Percentiles rank a stretch among this genome's conserved stretches.
phyloP scores from a whole-genome alignment of 2,888 invertebrate genomes.

The Troides aeacus region DNA sequence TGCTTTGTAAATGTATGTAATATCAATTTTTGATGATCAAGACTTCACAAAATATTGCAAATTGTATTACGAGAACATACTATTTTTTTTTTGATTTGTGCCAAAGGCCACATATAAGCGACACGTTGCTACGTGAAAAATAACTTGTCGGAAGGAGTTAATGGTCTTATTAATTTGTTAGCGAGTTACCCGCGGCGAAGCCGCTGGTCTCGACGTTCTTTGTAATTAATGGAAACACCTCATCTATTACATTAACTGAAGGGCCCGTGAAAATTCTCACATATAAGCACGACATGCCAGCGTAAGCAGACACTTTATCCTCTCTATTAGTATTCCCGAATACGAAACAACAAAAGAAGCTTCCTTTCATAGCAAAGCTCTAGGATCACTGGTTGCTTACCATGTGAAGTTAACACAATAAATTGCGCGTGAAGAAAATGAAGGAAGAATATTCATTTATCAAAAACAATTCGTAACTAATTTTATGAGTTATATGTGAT shows the following conservation, averaged over 20 bases:
- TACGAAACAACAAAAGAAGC: conserved; percentile 12
- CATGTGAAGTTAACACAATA: conserved; percentile 66
- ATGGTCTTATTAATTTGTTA: conserved; percentile 77
- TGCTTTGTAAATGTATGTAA: too few relatives aligned
- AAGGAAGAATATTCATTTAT: conserved; percentile 76
- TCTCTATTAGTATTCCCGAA: conserved; percentile 29
- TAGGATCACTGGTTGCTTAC: conserved; percentile 45
- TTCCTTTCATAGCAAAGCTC: conserved; percentile 40
- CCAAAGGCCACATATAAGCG: not conserved
- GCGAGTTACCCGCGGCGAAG: conserved; percentile 62
- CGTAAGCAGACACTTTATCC: conserved; percentile 46
- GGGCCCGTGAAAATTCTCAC: conserved; percentile 63
- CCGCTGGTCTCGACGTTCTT: conserved; percentile 74
- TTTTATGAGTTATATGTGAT: conserved; percentile 43
- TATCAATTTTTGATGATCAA: too few relatives aligned
- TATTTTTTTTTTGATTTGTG: too few relatives aligned
- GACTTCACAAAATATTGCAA: too few relatives aligned
- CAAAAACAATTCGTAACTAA: conserved; percentile 51
- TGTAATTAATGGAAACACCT: conserved; percentile 79
- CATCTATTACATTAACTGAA: conserved; percentile 78
- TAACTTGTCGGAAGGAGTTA: conserved; percentile 77
- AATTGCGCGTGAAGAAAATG: conserved; percentile 75
- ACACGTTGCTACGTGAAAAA: conserved; percentile 50
- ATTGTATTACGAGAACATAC: too few relatives aligned
- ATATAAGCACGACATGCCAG: conserved; percentile 60